A percentile compares a stretch with the other conserved stretches of the same genome.
phyloP scores from a whole-genome alignment of 2,113 vertebrate genomes.

The Philantomba maxwellii region DNA sequence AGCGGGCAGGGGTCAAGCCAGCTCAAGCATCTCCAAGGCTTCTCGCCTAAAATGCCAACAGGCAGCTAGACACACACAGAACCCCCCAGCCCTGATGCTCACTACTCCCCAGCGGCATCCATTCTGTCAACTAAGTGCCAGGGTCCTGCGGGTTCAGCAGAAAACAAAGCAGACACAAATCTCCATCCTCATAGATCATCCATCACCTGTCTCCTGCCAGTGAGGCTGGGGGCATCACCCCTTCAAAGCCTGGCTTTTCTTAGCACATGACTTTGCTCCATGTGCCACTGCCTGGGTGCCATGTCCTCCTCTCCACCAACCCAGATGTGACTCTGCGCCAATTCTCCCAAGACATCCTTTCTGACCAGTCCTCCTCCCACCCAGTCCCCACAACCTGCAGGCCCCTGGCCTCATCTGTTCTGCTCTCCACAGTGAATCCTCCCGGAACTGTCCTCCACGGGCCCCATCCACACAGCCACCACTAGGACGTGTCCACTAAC shows the following conservation, averaged over 20 bases:
- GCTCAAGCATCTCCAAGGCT: background rate
- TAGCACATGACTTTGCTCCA: background rate
- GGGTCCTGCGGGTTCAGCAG: background rate
- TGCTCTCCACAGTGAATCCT: background rate
- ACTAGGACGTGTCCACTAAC: rapidly evolving
- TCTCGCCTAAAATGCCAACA: background rate
- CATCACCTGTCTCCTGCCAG: background rate
- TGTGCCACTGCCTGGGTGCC: background rate
- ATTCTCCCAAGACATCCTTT: background rate
- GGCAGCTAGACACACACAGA: background rate
- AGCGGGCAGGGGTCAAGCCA: rapidly evolving
- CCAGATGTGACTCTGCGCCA: background rate
- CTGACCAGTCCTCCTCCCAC: background rate
- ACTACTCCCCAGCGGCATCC: background rate
- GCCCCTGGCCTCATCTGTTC: background rate
- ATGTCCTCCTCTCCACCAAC: background rate
- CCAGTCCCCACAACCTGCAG: background rate
- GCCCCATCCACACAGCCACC: background rate
- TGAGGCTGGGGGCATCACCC: background rate
- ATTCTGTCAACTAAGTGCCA: background rate
- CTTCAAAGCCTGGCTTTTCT: background rate
- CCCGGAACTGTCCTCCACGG: background rate
- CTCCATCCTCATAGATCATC: background rate
- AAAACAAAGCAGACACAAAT: background rate
- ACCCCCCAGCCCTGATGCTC: background rate